Conservation (phyloP, 2,888 invertebrate genomes). For the Boloria selene region DNA sequence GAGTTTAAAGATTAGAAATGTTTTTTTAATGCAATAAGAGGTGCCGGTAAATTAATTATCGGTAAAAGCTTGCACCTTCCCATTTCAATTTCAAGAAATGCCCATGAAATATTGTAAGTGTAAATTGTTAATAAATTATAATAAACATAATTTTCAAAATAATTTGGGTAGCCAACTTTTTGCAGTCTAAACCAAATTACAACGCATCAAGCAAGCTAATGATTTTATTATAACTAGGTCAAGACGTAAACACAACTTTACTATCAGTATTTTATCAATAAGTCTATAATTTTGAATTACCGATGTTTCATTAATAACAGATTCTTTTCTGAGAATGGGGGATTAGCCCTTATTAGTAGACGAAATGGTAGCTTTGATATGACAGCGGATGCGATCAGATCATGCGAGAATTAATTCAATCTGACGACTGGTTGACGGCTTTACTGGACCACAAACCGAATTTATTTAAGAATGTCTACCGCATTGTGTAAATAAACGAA, state of each 20-base stretch:
- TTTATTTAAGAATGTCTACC: constrained; percentile 18
- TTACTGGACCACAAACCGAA: constrained; percentile 59
- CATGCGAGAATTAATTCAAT: constrained; percentile 56
- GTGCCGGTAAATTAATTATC: too few species aligned
- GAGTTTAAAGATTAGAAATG: too few species aligned
- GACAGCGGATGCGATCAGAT: constrained; percentile 52
- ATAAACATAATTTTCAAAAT: too few species aligned
- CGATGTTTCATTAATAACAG: constrained; percentile 8
- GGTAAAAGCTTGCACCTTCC: too few species aligned
- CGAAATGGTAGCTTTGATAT: constrained; percentile 50
- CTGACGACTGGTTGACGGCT: constrained; percentile 61
- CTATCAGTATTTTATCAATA: neutral
- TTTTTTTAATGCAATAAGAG: too few species aligned
- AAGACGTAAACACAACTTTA: neutral
- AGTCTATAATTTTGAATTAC: neutral
- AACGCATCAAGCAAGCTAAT: neutral
- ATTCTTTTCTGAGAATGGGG: constrained; percentile 13
- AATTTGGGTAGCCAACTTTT: neutral
- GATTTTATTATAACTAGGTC: neutral
- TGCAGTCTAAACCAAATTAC: neutral
- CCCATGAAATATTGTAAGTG: too few species aligned
- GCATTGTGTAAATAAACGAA: neutral
- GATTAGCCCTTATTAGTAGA: constrained; percentile 28
- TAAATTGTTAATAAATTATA: too few species aligned
- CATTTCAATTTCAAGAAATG: too few species aligned